Evolutionary conservation across 2,888 invertebrate genomes (phyloP), one percentile per base, ranked within the genome.

Genomic region (Fragum sueziense): DNA sequence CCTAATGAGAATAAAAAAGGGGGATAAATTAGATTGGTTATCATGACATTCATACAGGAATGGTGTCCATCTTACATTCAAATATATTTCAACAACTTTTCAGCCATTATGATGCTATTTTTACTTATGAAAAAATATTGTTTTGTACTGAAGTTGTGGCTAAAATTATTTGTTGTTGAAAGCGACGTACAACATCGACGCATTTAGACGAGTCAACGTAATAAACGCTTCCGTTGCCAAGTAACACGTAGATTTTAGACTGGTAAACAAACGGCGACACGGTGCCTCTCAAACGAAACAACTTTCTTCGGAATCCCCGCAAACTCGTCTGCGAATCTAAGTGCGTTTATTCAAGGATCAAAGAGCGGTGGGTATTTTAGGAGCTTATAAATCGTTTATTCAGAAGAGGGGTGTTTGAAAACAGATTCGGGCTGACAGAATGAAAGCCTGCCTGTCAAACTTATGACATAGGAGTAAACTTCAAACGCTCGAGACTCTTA

Each of bases 331-430:
- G 41, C 34, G 41, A 65, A 41, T 47, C 68, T 74, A 74, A 74
- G 74, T 78, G 69, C 78, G 70, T 73, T 67, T 76, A 75, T 73
- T 71, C 25, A 27, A 59, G 78, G 78, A 82, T 82, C 82, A 82
- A 82, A 82, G 75, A 70, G 31, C 67, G 37, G 37, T 47, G 34
- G 75, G 65, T 70, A 75, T 76, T 78, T 73, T 41, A 22, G 31
- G 27, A 70, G 78, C 69, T 82, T 82, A 82, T 82, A 82, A 75
- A 82, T 82, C 82, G 78, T 78, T 82, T 82, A 82, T 47, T 25
- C 67, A 51, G 41, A 82, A 82, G 78, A 70, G 79, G 54, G 71
- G 82, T 76, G 82, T 82, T 82, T 82, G 68, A 82, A 76, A 79
- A 76, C 79, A 76, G 79, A 82, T 82, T 82, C 74, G 70, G 71